Conservation (phyloP, 2,113 vertebrate genomes). For the Columba livia region DNA sequence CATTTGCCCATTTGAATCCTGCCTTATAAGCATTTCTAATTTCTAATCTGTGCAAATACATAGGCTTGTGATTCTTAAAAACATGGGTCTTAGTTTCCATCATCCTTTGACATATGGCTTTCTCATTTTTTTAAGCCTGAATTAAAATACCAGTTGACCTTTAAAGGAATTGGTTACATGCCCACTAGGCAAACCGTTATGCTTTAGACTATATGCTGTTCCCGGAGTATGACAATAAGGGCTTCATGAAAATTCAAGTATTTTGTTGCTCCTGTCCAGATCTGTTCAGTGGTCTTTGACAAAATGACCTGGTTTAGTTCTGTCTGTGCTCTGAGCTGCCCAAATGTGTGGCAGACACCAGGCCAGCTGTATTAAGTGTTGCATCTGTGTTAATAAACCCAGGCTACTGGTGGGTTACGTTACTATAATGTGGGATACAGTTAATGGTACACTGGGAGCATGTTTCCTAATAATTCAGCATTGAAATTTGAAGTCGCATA, state of each 20-base stretch:
- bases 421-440: background rate
- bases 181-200: background rate
- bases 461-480: background rate
- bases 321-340: background rate
- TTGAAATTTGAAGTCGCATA: background rate
- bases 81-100: background rate
- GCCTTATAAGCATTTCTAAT: background rate
- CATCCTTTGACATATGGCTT: background rate
- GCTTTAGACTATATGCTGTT: conserved; percentile 1
- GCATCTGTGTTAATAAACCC: background rate
- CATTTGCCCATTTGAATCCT: conserved; percentile 11
- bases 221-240: background rate
- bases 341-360: background rate
- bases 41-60: background rate
- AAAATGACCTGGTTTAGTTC: background rate
- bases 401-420: background rate
- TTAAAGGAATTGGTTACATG: background rate
- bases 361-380: background rate
- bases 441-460: background rate
- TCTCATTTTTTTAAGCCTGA: background rate
- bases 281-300: background rate
- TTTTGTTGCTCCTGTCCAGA: background rate
- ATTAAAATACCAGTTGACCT: background rate
- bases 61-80: background rate
- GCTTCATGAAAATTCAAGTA: background rate